Evolutionary conservation across 2,797 vertebrate genomes (phyloP).

Genomic region (Clarias fuscus): DNA sequence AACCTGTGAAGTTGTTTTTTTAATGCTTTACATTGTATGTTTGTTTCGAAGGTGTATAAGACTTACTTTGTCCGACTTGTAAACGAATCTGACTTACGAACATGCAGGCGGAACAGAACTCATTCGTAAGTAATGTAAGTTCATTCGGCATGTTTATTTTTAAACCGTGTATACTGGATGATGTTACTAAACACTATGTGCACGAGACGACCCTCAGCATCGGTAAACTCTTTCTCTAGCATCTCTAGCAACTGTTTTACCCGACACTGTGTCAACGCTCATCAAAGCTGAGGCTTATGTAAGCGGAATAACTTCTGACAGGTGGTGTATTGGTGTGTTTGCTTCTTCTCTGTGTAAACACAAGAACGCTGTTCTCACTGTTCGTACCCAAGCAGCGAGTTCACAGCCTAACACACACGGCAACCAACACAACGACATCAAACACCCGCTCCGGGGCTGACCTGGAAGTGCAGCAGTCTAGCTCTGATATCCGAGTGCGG

Average conservation of each 20-base stretch:
- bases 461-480: constrained; percentile 54
- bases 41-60: too few species aligned
- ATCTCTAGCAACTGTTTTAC: not conserved
- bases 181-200: not conserved
- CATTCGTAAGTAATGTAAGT: too few species aligned
- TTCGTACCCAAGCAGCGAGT: constrained; percentile 35
- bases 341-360: constrained; percentile 43
- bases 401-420: constrained; percentile 54
- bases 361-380: constrained; percentile 4
- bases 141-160: not conserved
- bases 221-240: not conserved
- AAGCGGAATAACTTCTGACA: too few species aligned
- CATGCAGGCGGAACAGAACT: too few species aligned
- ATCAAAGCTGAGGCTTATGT: not conserved
- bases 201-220: not conserved
- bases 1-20: too few species aligned
- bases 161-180: not conserved
- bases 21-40: too few species aligned
- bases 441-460: constrained; percentile 52
- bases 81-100: too few species aligned
- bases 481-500: constrained; percentile 58
- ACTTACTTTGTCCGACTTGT: too few species aligned
- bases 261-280: not conserved
- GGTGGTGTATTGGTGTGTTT: constrained; percentile 27
- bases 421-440: constrained; percentile 53